phyloP scores from a whole-genome alignment of 2,113 vertebrate species.

The Larimichthys crocea region DNA sequence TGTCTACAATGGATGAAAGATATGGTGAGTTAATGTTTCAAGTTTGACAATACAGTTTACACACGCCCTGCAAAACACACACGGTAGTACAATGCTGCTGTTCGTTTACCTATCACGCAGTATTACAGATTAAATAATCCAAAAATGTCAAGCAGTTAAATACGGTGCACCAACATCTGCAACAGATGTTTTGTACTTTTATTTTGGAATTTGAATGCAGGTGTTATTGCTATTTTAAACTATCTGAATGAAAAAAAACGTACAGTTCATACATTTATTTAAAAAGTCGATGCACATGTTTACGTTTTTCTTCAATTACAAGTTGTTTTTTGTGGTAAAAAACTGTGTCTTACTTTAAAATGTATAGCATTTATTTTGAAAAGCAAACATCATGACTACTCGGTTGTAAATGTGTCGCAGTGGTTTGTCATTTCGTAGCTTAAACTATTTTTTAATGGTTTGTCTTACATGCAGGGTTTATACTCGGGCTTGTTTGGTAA shows the following conservation, averaged over 20 bases:
- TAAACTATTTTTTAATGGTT: not conserved
- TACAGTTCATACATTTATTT: not conserved
- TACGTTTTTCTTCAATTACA: not conserved
- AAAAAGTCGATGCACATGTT: not conserved
- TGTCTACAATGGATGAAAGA: not conserved
- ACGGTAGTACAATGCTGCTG: not conserved
- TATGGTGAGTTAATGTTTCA: not conserved
- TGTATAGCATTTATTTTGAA: conserved; percentile 35
- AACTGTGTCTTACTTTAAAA: not conserved
- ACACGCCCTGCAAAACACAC: not conserved
- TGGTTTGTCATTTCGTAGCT: accelerated
- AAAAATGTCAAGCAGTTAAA: too few relatives aligned
- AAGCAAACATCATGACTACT: not conserved
- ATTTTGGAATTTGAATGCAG: too few relatives aligned
- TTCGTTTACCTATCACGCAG: not conserved
- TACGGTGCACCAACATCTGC: too few relatives aligned
- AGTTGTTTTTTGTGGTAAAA: not conserved
- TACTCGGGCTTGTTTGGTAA: accelerated
- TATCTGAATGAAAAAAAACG: too few relatives aligned
- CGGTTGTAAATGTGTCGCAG: accelerated
- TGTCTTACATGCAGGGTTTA: not conserved
- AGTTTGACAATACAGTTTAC: not conserved
- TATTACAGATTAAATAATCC: not conserved
- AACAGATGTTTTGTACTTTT: too few relatives aligned
- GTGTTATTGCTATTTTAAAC: too few relatives aligned